phyloP scores from a whole-genome alignment of 2,888 invertebrate species.

The Plagodis pulveraria region DNA sequence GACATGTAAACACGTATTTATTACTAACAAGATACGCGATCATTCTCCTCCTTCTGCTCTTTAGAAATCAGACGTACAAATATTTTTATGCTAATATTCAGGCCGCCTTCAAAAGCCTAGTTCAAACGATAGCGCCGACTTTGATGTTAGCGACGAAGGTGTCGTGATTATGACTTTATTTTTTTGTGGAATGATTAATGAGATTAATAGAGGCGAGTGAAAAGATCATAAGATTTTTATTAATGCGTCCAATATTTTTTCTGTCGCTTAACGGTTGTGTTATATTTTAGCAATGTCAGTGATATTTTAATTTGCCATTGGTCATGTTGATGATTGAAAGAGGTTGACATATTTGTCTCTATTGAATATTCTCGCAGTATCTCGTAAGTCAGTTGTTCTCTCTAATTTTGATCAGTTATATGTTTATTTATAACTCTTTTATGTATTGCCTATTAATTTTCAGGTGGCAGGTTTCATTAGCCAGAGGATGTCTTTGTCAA shows the following conservation, averaged over 20 bases:
- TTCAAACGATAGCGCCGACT: constrained; percentile 69
- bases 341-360: too few relatives aligned
- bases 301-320: not conserved
- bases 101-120: constrained; percentile 60
- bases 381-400: too few relatives aligned
- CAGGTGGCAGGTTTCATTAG: too few relatives aligned
- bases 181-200: constrained; percentile 34
- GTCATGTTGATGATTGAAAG: too few relatives aligned
- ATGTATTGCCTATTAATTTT: too few relatives aligned
- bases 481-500: too few relatives aligned
- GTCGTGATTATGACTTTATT: constrained; percentile 56
- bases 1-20: constrained; percentile 56
- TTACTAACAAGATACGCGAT: constrained; percentile 30
- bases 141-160: constrained; percentile 63
- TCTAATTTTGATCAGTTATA: too few relatives aligned
- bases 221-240: constrained; percentile 11
- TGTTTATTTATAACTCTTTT: too few relatives aligned
- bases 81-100: constrained; percentile 39
- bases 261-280: constrained; percentile 6
- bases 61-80: constrained; percentile 35
- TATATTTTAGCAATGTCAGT: constrained; percentile 1
- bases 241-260: constrained; percentile 10
- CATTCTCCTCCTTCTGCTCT: constrained; percentile 19
- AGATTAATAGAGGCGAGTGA: constrained; percentile 11
- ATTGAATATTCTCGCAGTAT: too few relatives aligned